These are phyloP conservation scores for Phrynosoma platyrhinos DNA, from an alignment of 2,113 vertebrate species.

Conservation along the genomic window DNA sequence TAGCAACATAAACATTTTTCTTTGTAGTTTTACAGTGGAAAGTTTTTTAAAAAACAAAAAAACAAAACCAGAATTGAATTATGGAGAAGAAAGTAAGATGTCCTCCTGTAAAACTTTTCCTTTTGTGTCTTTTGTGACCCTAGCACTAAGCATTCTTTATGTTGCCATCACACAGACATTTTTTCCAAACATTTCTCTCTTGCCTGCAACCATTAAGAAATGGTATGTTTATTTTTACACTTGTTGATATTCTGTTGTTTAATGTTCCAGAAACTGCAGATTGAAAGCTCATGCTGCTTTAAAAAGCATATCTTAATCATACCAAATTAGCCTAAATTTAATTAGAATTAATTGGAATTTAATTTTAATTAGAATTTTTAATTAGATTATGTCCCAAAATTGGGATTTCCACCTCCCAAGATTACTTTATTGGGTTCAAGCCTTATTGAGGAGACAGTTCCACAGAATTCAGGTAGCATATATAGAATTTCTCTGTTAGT, in stretches of 20 bases:
- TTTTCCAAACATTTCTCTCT: conserved; percentile 13
- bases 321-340: background rate
- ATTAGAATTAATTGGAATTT: no score
- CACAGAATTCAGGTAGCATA: background rate
- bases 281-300: background rate
- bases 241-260: background rate
- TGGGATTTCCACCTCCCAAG: no score
- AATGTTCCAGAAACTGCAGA: conserved; percentile 10
- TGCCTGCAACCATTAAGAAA: background rate
- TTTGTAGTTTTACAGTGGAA: background rate
- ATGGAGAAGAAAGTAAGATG: background rate
- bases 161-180: background rate
- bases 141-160: conserved; percentile 14
- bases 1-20: conserved; percentile 32
- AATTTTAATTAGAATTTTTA: background rate
- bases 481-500: background rate
- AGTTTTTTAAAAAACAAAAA: background rate
- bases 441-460: background rate
- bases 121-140: conserved; percentile 3
- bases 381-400: background rate
- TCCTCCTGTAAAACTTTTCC: background rate
- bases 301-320: background rate
- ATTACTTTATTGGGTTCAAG: background rate
- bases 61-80: conserved; percentile 12
- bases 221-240: background rate